Evolutionary conservation across 2,888 invertebrate genomes (phyloP).

Genomic region (Eilema griseolum): DNA sequence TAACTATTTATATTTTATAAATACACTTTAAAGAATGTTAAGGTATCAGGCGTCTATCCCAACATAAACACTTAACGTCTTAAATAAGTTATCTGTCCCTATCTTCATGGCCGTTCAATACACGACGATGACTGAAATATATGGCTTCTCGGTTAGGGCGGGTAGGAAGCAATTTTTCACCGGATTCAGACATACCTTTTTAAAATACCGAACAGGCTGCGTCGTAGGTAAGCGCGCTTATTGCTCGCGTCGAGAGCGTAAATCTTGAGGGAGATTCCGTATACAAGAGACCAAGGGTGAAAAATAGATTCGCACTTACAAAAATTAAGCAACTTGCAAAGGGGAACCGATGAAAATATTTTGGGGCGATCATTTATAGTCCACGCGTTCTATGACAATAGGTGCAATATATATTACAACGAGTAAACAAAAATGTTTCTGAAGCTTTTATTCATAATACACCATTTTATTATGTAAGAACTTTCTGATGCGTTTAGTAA

Average conservation of each 20-base stretch:
- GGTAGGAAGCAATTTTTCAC: slow-evolving; percentile 81
- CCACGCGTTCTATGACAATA: slow-evolving; percentile 14
- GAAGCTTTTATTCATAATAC: not conserved
- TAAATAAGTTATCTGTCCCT: slow-evolving; percentile 76
- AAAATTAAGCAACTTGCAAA: slow-evolving; percentile 73
- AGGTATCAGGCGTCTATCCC: slow-evolving; percentile 33
- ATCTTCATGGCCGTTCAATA: slow-evolving; percentile 74
- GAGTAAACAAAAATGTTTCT: not conserved
- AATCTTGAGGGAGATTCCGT: slow-evolving; percentile 75
- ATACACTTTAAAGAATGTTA: slow-evolving; percentile 40
- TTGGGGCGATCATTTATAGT: slow-evolving; percentile 34
- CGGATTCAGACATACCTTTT: slow-evolving; percentile 80
- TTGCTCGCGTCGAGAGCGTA: slow-evolving; percentile 79
- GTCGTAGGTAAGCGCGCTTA: slow-evolving; percentile 72
- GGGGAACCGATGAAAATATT: slow-evolving; percentile 54
- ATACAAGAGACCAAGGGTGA: slow-evolving; percentile 70
- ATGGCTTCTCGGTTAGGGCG: slow-evolving; percentile 69
- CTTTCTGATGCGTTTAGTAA: slow-evolving; percentile 37
- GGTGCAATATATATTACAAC: not conserved
- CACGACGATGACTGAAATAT: slow-evolving; percentile 75
- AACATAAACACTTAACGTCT: slow-evolving; percentile 63
- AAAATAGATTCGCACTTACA: slow-evolving; percentile 81
- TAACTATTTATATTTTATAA: slow-evolving; percentile 17
- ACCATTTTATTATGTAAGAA: slow-evolving; percentile 21
- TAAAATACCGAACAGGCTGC: slow-evolving; percentile 79